phyloP scores from a whole-genome alignment of 2,113 vertebrate genomes.

The Corythoichthys intestinalis region DNA sequence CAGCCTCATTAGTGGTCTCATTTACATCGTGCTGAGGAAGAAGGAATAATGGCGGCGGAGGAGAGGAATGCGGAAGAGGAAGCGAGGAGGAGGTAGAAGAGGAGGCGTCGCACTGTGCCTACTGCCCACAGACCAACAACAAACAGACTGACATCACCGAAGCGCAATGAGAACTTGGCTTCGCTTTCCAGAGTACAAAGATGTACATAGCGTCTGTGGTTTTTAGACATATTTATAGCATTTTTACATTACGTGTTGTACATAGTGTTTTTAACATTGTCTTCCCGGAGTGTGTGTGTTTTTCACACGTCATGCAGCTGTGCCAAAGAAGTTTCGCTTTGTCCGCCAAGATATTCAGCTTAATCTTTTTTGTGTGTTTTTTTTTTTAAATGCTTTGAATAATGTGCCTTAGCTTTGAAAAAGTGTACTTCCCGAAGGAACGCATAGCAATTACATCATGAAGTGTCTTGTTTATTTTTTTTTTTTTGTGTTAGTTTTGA shows the following conservation, averaged over 20 bases:
- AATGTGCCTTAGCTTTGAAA: conserved; percentile 50
- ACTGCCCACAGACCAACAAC: conserved; percentile 65
- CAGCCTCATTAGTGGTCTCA: conserved; percentile 83
- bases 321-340: conserved; percentile 78
- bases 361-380: conserved; percentile 6
- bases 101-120: conserved; percentile 65
- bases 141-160: conserved; percentile 50
- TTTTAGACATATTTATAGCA: conserved; percentile 78
- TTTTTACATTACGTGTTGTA: conserved; percentile 90
- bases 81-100: conserved; percentile 16
- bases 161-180: conserved; percentile 27
- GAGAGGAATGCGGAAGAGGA: conserved; percentile 20
- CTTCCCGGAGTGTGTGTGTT: conserved; percentile 51
- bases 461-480: conserved; percentile 31
- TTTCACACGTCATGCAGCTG: conserved; percentile 74
- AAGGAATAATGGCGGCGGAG: conserved; percentile 75
- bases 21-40: conserved; percentile 94
- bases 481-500: conserved; percentile 55
- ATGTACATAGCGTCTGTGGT: conserved; percentile 74
- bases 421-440: conserved; percentile 49
- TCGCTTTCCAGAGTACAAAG: conserved; percentile 35
- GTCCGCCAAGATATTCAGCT: conserved; percentile 40
- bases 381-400: conserved; percentile 39
- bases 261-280: conserved; percentile 88
- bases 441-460: conserved; percentile 28